Evolutionary conservation across 2,113 vertebrate species (phyloP).

Genomic region (Falco punctatus): DNA sequence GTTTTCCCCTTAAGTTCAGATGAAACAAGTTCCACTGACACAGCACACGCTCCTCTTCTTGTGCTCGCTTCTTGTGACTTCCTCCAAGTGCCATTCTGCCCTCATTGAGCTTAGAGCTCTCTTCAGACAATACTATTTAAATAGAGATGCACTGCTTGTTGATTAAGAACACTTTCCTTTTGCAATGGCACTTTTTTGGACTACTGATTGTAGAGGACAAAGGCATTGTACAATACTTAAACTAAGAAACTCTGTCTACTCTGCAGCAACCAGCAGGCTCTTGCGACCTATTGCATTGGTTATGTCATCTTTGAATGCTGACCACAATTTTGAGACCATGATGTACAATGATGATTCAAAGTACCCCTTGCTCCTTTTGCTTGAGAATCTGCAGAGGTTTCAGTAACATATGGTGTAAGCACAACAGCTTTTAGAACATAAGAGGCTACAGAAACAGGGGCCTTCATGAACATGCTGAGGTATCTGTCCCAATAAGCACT

Average conservation of each 20-base stretch:
- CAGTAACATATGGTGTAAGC: neutral
- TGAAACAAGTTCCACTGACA: neutral
- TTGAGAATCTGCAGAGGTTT: neutral
- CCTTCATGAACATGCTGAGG: neutral
- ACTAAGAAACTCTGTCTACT: neutral
- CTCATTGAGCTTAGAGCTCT: neutral
- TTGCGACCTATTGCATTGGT: neutral
- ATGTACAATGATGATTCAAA: neutral
- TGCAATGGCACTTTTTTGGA: neutral
- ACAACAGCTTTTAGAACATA: neutral
- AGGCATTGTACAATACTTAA: neutral
- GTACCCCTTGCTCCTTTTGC: neutral
- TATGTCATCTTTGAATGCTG: neutral
- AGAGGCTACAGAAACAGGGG: neutral
- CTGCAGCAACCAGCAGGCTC: neutral
- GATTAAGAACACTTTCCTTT: neutral
- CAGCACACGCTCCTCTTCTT: accelerated
- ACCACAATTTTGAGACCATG: neutral
- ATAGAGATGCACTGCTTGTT: neutral
- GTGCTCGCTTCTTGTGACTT: neutral
- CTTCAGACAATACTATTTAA: neutral
- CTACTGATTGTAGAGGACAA: neutral
- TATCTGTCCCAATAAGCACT: neutral
- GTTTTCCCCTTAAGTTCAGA: neutral
- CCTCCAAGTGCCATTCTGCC: neutral